These are phyloP conservation scores for Hemicentrotus pulcherrimus DNA, from an alignment of 35 echinoderm and acorn worm species.

Conservation along the genomic window DNA sequence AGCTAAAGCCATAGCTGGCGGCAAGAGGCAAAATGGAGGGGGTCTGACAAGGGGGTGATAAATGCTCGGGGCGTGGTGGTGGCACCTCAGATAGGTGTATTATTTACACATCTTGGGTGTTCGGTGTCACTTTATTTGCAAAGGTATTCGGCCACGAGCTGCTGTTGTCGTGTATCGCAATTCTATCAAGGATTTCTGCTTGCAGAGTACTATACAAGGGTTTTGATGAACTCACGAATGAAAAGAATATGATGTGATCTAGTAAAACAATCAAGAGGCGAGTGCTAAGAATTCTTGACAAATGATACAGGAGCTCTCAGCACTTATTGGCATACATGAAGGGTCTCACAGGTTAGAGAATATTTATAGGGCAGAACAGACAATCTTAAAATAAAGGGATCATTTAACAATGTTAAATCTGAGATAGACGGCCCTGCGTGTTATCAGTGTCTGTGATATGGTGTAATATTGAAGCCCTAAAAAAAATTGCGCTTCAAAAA, in stretches of 20 bases:
- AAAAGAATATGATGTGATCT: background rate
- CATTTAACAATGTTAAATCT: no score
- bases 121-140: background rate
- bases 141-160: background rate
- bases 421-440: no score
- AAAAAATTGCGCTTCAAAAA: no score
- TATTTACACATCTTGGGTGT: slow-evolving; percentile 25
- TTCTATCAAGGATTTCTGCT: background rate
- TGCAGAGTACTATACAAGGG: background rate
- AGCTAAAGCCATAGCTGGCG: background rate
- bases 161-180: background rate
- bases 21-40: background rate
- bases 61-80: background rate
- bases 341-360: background rate
- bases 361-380: no score
- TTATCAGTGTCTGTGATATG: no score
- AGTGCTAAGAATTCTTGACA: background rate
- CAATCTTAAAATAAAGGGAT: no score
- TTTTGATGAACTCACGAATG: background rate
- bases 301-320: background rate
- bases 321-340: background rate
- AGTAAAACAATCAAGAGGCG: background rate
- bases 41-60: slow-evolving; percentile 8
- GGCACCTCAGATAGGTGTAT: slow-evolving; percentile 10
- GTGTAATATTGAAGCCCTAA: no score